A percentile compares a stretch with the other conserved stretches of the same genome.
Evolutionary conservation across 2,113 vertebrate species (phyloP).

Genomic region (Turnix velox): DNA sequence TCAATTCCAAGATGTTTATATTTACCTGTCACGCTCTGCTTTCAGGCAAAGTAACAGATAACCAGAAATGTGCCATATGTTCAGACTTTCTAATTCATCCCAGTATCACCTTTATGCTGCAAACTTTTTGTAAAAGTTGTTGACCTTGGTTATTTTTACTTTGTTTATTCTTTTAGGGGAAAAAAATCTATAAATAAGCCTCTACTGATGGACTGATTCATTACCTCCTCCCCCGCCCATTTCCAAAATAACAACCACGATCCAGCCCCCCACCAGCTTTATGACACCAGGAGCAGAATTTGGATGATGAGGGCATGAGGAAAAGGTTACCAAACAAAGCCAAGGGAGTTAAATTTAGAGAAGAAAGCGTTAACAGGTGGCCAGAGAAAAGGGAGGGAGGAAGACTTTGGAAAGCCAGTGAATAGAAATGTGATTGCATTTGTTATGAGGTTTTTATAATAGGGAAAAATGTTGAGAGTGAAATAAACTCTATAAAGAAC

Average conservation of each 20-base stretch:
- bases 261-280: slow-evolving; percentile 14
- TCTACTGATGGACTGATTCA: slow-evolving; percentile 23
- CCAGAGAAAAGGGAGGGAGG: slow-evolving; percentile 34
- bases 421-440: slow-evolving; percentile 55
- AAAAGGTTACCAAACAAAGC: slow-evolving; percentile 54
- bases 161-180: not conserved
- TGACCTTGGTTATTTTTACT: not conserved
- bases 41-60: not conserved
- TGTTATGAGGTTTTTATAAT: slow-evolving; percentile 3
- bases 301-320: slow-evolving; percentile 46
- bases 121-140: not conserved
- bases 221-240: not conserved
- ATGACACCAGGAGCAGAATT: slow-evolving; percentile 52
- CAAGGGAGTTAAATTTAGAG: slow-evolving; percentile 27
- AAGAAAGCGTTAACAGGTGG: slow-evolving; percentile 51
- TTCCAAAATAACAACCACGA: slow-evolving; percentile 40
- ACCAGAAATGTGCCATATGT: not conserved
- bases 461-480: slow-evolving; percentile 28
- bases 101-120: not conserved
- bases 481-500: slow-evolving; percentile 40
- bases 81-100: not conserved
- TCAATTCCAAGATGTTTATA: not conserved
- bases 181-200: slow-evolving; percentile 33
- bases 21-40: not conserved
- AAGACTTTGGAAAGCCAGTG: slow-evolving; percentile 30